Base-by-base conservation (phyloP, 2,113 vertebrate species). In the Plotosus lineatus region DNA sequence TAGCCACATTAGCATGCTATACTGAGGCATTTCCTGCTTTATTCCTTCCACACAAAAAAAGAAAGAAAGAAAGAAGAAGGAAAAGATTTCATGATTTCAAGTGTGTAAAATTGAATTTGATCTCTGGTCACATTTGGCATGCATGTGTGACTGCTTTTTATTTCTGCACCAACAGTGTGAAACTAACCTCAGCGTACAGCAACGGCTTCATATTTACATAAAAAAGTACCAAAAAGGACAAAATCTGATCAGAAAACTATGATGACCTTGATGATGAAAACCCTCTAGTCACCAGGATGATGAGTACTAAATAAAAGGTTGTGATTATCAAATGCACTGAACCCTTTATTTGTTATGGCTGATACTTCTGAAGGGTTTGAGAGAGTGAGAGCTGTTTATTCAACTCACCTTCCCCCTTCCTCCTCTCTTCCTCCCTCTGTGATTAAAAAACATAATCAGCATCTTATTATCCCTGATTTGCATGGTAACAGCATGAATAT, bases 401-500 rank as follows among this genome's bases (percentile, higher is more conserved):
- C 73, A 72, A 44, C 66, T 58, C 78, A 79, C 78, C 68, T 78
- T 68, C 81, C 78, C 69, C 68, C 78, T 58, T 60, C 82, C 80
- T 61, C 56, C 74, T 15, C 66, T 61, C 76, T 82, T 65, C 61
- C 60, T 83, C 81, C 82, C 82, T 71, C 78, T 77, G 82, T 86
- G 85, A 86, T 86, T 83, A 86, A 83, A 85, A 83, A 86, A 86
- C 82, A 81, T 83, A 82, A 86, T 83, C 85, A 86, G 81, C 85
- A 86, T 86, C 82, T 86, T 82, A 86, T 86, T 86, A 86, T 82
- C 78, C 61, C 85, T 86, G 82, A 86, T 86, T 86, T 86, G 85
- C 85, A 86, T 86, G 79, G 85, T 83, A 83, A 86, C 85, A 86
- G 85, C 78, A 86, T 83, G 85, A 86, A 86, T 86, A 86, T 83